Evolutionary conservation across 2,113 vertebrate species (phyloP).

Genomic region (Hoplias malabaricus): DNA sequence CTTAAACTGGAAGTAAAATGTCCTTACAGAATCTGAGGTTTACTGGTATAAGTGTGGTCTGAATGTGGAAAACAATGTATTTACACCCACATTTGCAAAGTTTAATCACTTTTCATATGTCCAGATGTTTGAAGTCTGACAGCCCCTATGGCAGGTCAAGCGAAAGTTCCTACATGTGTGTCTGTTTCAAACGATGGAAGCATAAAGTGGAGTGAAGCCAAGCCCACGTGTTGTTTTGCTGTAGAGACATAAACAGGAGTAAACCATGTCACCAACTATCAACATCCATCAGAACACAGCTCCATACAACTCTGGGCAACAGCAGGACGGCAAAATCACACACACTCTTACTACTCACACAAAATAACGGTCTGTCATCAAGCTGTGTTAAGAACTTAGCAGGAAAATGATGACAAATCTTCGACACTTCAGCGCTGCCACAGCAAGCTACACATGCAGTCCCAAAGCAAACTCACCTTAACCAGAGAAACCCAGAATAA

Average conservation of each 20-base stretch:
- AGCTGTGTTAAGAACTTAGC: background rate
- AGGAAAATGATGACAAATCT: background rate
- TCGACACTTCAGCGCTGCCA: background rate
- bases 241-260: background rate
- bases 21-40: background rate
- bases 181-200: background rate
- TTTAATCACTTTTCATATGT: background rate
- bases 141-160: background rate
- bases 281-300: constrained; percentile 3
- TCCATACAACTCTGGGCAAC: background rate
- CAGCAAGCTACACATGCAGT: background rate
- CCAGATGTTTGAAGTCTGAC: background rate
- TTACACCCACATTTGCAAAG: background rate
- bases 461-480: background rate
- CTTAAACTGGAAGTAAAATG: background rate
- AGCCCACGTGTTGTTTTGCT: background rate
- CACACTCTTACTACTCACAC: too few relatives aligned
- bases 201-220: background rate
- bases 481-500: background rate
- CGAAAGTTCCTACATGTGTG: background rate
- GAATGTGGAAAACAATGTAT: background rate
- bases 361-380: background rate
- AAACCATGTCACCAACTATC: constrained; percentile 10
- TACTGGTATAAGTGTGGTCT: background rate
- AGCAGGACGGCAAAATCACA: background rate